Base-by-base conservation (phyloP, 2,113 vertebrate species). In the Pelmatolapia mariae region DNA sequence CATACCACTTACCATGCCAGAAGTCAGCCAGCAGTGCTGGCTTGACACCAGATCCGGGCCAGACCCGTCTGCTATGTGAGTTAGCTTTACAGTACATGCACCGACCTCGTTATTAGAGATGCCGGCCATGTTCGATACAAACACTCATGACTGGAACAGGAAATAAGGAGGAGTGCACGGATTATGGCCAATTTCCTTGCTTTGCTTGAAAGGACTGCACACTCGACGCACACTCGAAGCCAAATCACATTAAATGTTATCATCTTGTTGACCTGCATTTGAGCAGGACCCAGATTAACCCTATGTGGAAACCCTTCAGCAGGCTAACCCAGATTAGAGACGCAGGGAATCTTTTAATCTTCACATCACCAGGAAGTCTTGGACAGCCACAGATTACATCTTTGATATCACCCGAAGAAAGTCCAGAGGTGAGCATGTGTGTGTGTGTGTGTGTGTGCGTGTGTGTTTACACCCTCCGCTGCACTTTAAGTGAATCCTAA, bases 401-500 rank as follows among this genome's bases (percentile, higher is more conserved):
- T 73, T 73, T 26, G 45, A 73, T 43, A 73, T 45, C 8, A 73
- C 38, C 38, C 0, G 5, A 45, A 73, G 3, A 45, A 73, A 73
- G 66, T n/a, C 61, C 61, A 68, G 36, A 22, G 1, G 68, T 73
- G 40, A 45, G 40, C 8, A 0, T 5, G 10, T 13, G 24, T 29
- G 56, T 1, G 26, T 19, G 16, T 19, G 59, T 63, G 38, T 36
- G 31, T 50, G 18, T 9, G 16, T 33, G 29, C 54, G 15, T 29
- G 29, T 29, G 29, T 26, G 26, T 26, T 53, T 56, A 22, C 31
- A 33, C 29, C 78, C 66, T 73, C 66, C 22, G 3, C 5, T 73
- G 68, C 68, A 80, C 78, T 80, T 80, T 26, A 24, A 80, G 78
- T 56, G 79, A 38, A 56, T 73, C 31, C 19, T 56, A 56, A 80